Conservation (phyloP, 2,888 invertebrate species). For the Ypsolopha scabrella region DNA sequence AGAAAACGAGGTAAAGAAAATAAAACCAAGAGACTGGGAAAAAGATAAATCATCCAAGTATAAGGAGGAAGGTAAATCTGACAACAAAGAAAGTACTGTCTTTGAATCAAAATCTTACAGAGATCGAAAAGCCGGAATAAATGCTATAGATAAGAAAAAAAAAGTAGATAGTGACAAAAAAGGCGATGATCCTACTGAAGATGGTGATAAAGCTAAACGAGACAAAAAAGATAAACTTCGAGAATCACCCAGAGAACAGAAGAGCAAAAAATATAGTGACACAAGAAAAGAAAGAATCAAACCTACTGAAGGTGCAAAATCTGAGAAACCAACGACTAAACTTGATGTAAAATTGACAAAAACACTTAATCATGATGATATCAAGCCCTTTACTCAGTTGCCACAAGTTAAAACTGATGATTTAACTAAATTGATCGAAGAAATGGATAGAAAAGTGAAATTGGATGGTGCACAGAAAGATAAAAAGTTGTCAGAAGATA, state of each 20-base stretch:
- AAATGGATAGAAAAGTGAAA: conserved; percentile 54
- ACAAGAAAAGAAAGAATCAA: conserved; percentile 58
- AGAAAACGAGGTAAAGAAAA: conserved; percentile 58
- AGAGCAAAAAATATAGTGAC: conserved; percentile 63
- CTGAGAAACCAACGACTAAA: conserved; percentile 32
- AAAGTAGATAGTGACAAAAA: conserved; percentile 54
- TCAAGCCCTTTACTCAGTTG: conserved; percentile 62
- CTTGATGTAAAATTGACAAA: conserved; percentile 42
- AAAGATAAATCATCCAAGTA: conserved; percentile 41
- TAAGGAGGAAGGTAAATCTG: conserved; percentile 42
- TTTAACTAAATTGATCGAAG: conserved; percentile 54
- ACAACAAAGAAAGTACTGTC: conserved; percentile 38
- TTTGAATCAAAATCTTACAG: conserved; percentile 55
- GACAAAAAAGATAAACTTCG: conserved; percentile 52
- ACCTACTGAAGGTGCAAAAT: conserved; percentile 36
- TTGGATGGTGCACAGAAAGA: conserved; percentile 27
- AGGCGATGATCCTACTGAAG: conserved; percentile 38
- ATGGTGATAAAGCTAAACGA: conserved; percentile 52
- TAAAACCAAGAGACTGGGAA: conserved; percentile 60
- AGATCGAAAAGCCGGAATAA: conserved; percentile 43
- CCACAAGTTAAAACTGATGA: conserved; percentile 65
- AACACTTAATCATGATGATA: conserved; percentile 49
- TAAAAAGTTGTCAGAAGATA: conserved; percentile 26
- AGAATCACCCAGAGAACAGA: conserved; percentile 56
- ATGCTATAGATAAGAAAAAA: conserved; percentile 56